phyloP scores from a whole-genome alignment of 2,113 vertebrate genomes.

The Terrapene triunguis region DNA sequence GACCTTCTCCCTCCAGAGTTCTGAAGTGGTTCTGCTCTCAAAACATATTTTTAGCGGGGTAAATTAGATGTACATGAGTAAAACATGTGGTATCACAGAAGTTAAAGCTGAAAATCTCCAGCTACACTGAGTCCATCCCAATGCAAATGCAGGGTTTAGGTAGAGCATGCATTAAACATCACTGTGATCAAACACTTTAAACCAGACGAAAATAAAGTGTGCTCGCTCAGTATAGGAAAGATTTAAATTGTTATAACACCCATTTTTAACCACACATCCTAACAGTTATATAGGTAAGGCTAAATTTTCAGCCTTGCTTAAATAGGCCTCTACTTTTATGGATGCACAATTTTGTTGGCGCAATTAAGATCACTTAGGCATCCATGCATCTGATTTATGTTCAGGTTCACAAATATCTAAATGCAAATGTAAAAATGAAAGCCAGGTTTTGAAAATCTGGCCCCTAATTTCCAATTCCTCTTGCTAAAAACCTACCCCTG shows the following conservation, averaged over 20 bases:
- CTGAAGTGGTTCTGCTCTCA: background rate
- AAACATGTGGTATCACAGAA: background rate
- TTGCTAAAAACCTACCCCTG: conserved; percentile 51
- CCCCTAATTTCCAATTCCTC: conserved; percentile 37
- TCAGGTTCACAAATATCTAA: background rate
- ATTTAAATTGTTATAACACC: background rate
- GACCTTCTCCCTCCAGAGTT: background rate
- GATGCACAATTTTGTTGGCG: background rate
- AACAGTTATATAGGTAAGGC: background rate
- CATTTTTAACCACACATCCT: background rate
- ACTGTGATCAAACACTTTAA: background rate
- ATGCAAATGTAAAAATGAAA: conserved; percentile 13
- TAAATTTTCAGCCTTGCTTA: background rate
- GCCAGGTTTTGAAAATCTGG: conserved; percentile 48
- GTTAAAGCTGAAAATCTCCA: background rate
- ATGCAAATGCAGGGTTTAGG: background rate
- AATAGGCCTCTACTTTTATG: background rate
- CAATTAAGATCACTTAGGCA: background rate
- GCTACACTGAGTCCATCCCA: background rate
- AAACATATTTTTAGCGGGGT: background rate
- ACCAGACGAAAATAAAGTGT: background rate
- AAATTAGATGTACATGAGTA: background rate
- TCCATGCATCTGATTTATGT: background rate
- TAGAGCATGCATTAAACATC: background rate
- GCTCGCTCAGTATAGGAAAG: background rate